These are phyloP conservation scores for Rhegmatorhina hoffmannsi DNA, from an alignment of 2,113 vertebrate genomes.

Conservation along the genomic window DNA sequence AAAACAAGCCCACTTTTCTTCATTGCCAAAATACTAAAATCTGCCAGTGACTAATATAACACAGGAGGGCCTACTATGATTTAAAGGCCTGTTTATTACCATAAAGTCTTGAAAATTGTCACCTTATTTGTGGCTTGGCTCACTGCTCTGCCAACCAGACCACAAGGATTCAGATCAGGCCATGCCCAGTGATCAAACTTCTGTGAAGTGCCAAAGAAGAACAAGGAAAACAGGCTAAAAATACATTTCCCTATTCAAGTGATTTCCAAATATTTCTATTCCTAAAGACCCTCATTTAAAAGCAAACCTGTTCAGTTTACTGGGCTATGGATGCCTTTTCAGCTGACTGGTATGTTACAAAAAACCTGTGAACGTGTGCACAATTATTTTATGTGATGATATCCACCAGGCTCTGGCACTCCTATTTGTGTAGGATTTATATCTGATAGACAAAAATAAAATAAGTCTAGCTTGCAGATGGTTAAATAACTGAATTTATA, in stretches of 20 bases:
- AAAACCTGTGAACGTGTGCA: background rate
- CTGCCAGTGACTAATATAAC: background rate
- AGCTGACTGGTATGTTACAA: background rate
- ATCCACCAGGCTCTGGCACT: constrained; percentile 7
- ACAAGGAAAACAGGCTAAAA: background rate
- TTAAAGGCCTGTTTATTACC: background rate
- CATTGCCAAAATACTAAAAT: constrained; percentile 11
- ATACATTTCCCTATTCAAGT: background rate
- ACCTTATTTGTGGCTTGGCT: background rate
- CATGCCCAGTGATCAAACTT: background rate
- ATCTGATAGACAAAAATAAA: constrained; percentile 18
- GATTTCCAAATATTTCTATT: background rate
- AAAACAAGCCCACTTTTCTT: background rate
- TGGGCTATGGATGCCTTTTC: background rate
- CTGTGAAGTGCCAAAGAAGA: background rate
- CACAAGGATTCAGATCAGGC: constrained; percentile 10
- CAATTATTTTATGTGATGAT: constrained; percentile 15
- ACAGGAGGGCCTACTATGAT: background rate
- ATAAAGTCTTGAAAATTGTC: background rate
- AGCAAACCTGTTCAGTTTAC: background rate
- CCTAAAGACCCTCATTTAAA: background rate
- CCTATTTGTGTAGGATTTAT: background rate
- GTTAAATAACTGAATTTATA: constrained; percentile 42
- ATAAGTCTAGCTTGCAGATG: constrained; percentile 14
- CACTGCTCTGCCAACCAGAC: background rate